phyloP scores from a whole-genome alignment of 1,140 invertebrate species.

The Hylaeus anthracinus region DNA sequence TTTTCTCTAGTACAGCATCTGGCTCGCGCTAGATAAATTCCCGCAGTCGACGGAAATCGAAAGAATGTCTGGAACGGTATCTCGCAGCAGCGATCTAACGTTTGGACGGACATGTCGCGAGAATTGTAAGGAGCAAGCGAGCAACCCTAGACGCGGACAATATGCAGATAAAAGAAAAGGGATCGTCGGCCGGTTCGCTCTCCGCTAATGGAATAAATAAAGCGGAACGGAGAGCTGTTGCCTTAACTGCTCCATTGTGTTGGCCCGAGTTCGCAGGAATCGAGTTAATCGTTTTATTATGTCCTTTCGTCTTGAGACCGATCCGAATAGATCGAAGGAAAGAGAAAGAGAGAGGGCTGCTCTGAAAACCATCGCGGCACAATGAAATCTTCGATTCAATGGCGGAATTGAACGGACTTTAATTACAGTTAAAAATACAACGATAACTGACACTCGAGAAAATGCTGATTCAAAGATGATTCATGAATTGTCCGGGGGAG shows the following conservation, averaged over 20 bases:
- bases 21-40: not conserved
- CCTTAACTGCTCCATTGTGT: slow-evolving; percentile 58
- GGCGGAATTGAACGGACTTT: slow-evolving; percentile 10
- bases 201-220: slow-evolving; percentile 64
- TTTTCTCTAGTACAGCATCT: too few species aligned
- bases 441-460: not conserved
- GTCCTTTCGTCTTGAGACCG: slow-evolving; percentile 42
- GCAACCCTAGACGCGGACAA: not conserved
- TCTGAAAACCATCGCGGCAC: not conserved
- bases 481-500: not conserved
- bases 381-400: slow-evolving; percentile 7
- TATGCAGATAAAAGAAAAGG: slow-evolving; percentile 32
- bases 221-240: slow-evolving; percentile 48
- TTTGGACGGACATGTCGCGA: slow-evolving; percentile 22
- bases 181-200: slow-evolving; percentile 2
- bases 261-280: slow-evolving; percentile 56
- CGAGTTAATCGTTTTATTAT: slow-evolving; percentile 63
- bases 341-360: not conserved
- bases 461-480: not conserved
- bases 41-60: not conserved
- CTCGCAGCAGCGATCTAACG: slow-evolving; percentile 5
- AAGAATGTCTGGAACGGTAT: not conserved
- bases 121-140: not conserved
- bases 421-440: slow-evolving; percentile 34
- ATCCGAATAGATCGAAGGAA: slow-evolving; percentile 6